phyloP scores from a whole-genome alignment of 2,113 vertebrate species.

The Balaenoptera acutorostrata region DNA sequence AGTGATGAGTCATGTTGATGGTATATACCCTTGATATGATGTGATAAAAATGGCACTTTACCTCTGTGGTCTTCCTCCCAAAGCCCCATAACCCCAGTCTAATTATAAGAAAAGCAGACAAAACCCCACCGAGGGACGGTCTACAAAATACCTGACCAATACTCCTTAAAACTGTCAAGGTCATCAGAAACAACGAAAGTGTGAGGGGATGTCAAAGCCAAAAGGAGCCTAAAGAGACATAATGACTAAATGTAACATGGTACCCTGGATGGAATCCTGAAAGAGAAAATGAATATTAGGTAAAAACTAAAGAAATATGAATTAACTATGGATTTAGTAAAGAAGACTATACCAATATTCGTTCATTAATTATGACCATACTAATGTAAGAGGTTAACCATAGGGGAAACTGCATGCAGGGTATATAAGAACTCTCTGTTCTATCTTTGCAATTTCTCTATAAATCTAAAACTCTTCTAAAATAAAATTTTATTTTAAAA shows the following conservation, averaged over 20 bases:
- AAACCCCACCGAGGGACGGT: fast-evolving
- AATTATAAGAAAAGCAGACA: neutral
- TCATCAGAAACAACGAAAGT: neutral
- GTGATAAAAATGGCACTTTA: neutral
- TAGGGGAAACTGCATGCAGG: fast-evolving
- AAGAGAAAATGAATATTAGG: neutral
- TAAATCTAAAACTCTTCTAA: neutral
- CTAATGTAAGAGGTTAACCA: neutral
- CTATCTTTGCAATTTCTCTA: neutral
- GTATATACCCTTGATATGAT: neutral
- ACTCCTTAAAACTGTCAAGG: neutral
- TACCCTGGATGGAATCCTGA: neutral
- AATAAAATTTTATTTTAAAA: neutral
- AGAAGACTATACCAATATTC: neutral
- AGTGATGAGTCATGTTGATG: neutral
- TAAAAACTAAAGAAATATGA: neutral
- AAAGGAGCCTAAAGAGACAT: too few relatives aligned
- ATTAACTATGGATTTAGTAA: neutral
- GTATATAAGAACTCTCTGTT: neutral
- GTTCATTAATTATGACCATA: neutral
- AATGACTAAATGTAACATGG: neutral
- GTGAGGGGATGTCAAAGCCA: neutral
- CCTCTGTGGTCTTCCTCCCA: neutral
- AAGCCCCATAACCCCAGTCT: neutral
- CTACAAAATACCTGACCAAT: neutral